Conservation (phyloP, 2,797 vertebrate genomes). For the Octomys mimax region DNA sequence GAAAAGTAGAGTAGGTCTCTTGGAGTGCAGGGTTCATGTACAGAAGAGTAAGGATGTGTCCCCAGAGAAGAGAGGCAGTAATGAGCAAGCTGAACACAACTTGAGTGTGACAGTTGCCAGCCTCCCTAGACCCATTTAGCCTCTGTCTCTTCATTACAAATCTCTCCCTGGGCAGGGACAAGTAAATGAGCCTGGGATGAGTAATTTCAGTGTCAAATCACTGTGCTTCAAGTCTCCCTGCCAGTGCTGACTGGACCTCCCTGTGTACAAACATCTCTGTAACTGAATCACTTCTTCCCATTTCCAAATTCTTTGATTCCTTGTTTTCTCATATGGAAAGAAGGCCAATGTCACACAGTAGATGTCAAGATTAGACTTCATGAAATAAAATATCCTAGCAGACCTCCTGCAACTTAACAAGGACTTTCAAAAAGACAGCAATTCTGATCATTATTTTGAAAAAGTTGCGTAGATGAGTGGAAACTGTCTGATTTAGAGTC, state of each 20-base stretch:
- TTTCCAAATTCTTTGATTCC: not conserved
- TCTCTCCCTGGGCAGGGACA: not conserved
- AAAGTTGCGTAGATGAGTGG: not conserved
- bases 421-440: not conserved
- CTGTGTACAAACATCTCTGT: not conserved
- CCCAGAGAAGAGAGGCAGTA: not conserved
- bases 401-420: conserved; percentile 3
- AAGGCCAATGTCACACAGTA: not conserved
- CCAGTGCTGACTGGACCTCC: not conserved
- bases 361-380: conserved; percentile 15
- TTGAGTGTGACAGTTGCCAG: not conserved
- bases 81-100: not conserved
- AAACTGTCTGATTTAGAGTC: not conserved
- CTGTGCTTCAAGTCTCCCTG: not conserved
- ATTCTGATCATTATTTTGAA: not conserved
- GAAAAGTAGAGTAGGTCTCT: not conserved
- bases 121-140: not conserved
- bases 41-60: not conserved
- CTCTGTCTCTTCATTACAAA: not conserved
- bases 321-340: conserved; percentile 26
- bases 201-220: not conserved
- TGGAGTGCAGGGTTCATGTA: not conserved
- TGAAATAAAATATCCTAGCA: conserved; percentile 32
- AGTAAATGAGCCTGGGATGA: not conserved
- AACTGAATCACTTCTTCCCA: not conserved